Base-by-base conservation (phyloP, 2,113 vertebrate genomes). In the Chrysochloris asiatica region DNA sequence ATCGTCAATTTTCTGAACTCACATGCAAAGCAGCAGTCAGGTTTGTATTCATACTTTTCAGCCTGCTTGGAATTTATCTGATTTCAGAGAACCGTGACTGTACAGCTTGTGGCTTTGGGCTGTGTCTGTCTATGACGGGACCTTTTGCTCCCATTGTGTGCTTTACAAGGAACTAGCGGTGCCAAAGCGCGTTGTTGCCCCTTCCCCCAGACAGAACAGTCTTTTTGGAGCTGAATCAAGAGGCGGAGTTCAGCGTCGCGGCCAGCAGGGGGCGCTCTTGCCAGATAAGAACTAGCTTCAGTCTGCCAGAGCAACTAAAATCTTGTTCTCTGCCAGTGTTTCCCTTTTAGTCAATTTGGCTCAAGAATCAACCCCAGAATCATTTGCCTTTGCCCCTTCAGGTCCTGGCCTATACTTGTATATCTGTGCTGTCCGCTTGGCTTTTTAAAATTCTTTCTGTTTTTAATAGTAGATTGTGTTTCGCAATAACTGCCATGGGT, bases 181-280 rank as follows among this genome's bases (percentile, higher is more conserved):
- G 54, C 33, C 36, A 8, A 50, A 56, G 50, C 80, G 50, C 63
- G 30, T 30, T 80, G 84, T 86, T 41, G 50, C 50, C n/a, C 30
- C 47, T 33, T 86, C 63, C 26, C 86, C 63, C 0, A 7, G 61
- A 86, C n/a, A n/a, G 79, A 41, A 21, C 92, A 0, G 88, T 80
- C 67, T 78, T 77, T 78, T 80, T 96, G 52, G 86, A 88, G 91
- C 78, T 0, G 83, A 77, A 90, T 50, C 69, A 75, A 80, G 38
- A 56, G 54, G 88, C n/a, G 77, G 89, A 73, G 5, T 95, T 95
- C 93, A 54, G 91, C 86, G 24, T 65, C 36, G 90, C 24, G 67
- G 90, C 96, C 95, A 96, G 96, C 93, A 96, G 97, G 96, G 96
- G 95, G 94, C 95, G 96, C 91, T 83, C 95, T 95, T 95, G 92